A percentile compares a stretch with the other conserved stretches of the same genome.
Conservation (phyloP, 2,888 invertebrate species). For the Drosophila acutilabella region DNA sequence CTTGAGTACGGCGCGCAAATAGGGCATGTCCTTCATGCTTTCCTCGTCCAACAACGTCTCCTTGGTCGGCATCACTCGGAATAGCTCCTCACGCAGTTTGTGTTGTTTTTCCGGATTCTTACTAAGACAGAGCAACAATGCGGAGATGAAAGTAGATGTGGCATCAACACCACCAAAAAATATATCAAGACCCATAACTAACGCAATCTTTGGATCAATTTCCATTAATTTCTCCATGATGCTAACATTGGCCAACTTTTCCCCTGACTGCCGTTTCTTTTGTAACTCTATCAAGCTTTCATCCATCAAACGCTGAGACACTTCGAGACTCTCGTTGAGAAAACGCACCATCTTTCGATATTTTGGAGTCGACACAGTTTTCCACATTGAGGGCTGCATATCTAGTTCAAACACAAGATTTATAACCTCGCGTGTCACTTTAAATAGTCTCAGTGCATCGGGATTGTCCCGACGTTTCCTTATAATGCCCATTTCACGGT, state of each 20-base stretch:
- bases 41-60: conserved; percentile 84
- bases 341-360: conserved; percentile 71
- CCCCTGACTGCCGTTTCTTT: conserved; percentile 43
- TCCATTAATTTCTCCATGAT: conserved; percentile 86
- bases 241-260: conserved; percentile 81
- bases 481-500: conserved; percentile 80
- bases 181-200: conserved; percentile 87
- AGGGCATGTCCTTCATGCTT: conserved; percentile 86
- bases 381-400: conserved; percentile 82
- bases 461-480: conserved; percentile 59
- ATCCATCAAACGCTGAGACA: conserved; percentile 78
- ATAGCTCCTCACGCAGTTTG: conserved; percentile 87
- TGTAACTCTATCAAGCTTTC: conserved; percentile 66
- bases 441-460: conserved; percentile 66
- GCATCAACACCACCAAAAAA: conserved; percentile 88
- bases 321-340: conserved; percentile 57
- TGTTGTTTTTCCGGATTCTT: conserved; percentile 88
- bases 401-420: conserved; percentile 68
- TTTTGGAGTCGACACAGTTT: conserved; percentile 73
- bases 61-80: conserved; percentile 84
- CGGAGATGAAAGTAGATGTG: conserved; percentile 85
- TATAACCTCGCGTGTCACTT: conserved; percentile 46
- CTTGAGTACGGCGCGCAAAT: conserved; percentile 90
- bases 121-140: conserved; percentile 88
- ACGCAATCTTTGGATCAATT: conserved; percentile 86